Evolutionary conservation across 2,797 vertebrate genomes (phyloP), one percentile per base, ranked within the genome.

Genomic region (Onychomys torridus): DNA sequence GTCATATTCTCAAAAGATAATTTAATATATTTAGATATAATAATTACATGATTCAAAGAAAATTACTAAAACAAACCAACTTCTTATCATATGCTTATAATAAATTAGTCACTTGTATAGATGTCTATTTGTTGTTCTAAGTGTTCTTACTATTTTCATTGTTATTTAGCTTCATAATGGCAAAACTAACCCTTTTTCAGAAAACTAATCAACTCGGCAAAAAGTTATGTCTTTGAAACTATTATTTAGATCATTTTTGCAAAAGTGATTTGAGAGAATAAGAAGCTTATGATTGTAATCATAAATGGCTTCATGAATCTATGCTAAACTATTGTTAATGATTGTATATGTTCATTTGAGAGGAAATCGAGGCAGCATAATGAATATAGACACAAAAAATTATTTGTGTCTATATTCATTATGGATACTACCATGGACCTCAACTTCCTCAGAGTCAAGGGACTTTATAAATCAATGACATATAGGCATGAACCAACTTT

Each of bases 41-140:
- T 89, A 65, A 84, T 84, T 91, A 27, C 27, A 52, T 89, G 14
- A 71, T 32, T 82, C 43, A 89, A 93, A 87, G 34, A 34, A 94
- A 59, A 29, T 84, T 43, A 46, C 40, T 46, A 89, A 91, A 90
- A 96, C 93, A 82, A 94, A 37, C 27, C 2, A 40, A 73, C 90
- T 95, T 89, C 46, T 86, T n/a, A 29, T 76, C 4, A 61, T 40
- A 73, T 34, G 1, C 8, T 49, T 32, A 61, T 25, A 37, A 76
- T 83, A 16, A 85, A 85, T 91, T 85, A 77, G 16, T 16, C 34
- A 89, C 9, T 63, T 61, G 1, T 52, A 46, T 12, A 87, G 69
- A 77, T 77, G 16, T 4, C 12, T 4, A 75, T 89, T 85, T 93
- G 11, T 55, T 67, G 69, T 83, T 79, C 40, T 52, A 37, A 40